Percentiles rank a stretch among this genome's conserved stretches.
These are phyloP conservation scores for Gadopsis bispinosus DNA, from an alignment of 2,797 vertebrate genomes.

Conservation along the genomic window DNA sequence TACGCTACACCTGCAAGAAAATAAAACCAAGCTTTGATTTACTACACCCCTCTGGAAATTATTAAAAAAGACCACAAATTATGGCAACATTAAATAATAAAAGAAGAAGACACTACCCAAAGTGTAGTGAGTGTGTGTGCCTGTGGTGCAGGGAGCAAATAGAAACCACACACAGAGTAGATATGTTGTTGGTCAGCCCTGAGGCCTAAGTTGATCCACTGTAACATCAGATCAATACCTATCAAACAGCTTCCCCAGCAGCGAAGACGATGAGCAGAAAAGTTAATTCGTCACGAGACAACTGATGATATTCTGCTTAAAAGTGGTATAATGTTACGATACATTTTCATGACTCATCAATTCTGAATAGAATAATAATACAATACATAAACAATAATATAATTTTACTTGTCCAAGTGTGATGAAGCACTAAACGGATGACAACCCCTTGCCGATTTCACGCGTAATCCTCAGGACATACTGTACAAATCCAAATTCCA, in stretches of 20 bases:
- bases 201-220: slow-evolving; percentile 34
- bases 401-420: slow-evolving; percentile 1
- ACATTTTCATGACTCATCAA: slow-evolving; percentile 10
- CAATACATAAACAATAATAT: no score
- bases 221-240: slow-evolving; percentile 39
- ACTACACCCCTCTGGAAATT: slow-evolving; percentile 25
- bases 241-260: slow-evolving; percentile 7
- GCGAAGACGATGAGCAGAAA: not conserved
- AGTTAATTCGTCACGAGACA: not conserved
- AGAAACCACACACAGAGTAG: slow-evolving; percentile 12
- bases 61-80: slow-evolving; percentile 31
- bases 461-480: not conserved
- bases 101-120: slow-evolving; percentile 14
- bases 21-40: slow-evolving; percentile 23
- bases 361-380: not conserved
- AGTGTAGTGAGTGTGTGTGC: not conserved
- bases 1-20: not conserved
- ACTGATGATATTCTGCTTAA: not conserved
- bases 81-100: slow-evolving; percentile 32
- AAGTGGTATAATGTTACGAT: not conserved
- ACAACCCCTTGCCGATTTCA: not conserved
- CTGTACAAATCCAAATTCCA: not conserved
- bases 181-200: slow-evolving; percentile 4
- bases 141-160: slow-evolving; percentile 16
- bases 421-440: not conserved